Conservation (phyloP, 1,140 invertebrate species). For the Scaptodrosophila lebanonensis region DNA sequence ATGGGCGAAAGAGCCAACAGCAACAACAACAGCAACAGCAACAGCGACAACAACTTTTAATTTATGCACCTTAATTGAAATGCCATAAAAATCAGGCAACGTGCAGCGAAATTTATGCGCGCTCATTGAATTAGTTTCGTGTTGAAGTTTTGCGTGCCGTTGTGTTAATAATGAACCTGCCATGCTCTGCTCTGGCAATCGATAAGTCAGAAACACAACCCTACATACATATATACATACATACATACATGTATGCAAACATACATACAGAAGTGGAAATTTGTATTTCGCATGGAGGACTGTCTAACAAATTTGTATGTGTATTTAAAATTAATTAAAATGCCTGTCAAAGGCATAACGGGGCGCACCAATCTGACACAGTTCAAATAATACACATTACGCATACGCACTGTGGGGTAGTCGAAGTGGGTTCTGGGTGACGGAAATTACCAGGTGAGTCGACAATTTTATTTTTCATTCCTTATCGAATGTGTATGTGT, state of each 20-base stretch:
- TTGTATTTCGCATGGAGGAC: too few species aligned
- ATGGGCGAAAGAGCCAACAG: slow-evolving; percentile 4
- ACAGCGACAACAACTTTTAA: slow-evolving; percentile 33
- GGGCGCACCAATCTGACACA: slow-evolving; percentile 9
- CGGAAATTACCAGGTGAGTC: slow-evolving; percentile 71
- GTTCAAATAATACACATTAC: slow-evolving; percentile 45
- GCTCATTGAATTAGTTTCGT: slow-evolving; percentile 33
- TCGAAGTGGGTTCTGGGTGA: slow-evolving; percentile 30
- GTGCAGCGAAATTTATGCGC: slow-evolving; percentile 43
- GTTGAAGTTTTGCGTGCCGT: not conserved
- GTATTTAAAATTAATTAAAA: slow-evolving; percentile 65
- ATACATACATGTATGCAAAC: too few species aligned
- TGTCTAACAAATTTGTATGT: too few species aligned
- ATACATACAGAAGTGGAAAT: too few species aligned
- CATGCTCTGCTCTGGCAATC: too few species aligned
- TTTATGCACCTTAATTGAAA: slow-evolving; percentile 56
- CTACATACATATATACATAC: too few species aligned
- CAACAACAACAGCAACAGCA: not conserved
- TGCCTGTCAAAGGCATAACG: slow-evolving; percentile 52
- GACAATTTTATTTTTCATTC: slow-evolving; percentile 48
- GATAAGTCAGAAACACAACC: too few species aligned
- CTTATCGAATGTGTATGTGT: too few species aligned
- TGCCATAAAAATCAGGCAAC: slow-evolving; percentile 38
- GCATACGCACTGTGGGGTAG: slow-evolving; percentile 52
- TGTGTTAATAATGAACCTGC: too few species aligned